These are phyloP conservation scores for Antigone vipio DNA, from an alignment of 2,113 vertebrate genomes.

Conservation along the genomic window DNA sequence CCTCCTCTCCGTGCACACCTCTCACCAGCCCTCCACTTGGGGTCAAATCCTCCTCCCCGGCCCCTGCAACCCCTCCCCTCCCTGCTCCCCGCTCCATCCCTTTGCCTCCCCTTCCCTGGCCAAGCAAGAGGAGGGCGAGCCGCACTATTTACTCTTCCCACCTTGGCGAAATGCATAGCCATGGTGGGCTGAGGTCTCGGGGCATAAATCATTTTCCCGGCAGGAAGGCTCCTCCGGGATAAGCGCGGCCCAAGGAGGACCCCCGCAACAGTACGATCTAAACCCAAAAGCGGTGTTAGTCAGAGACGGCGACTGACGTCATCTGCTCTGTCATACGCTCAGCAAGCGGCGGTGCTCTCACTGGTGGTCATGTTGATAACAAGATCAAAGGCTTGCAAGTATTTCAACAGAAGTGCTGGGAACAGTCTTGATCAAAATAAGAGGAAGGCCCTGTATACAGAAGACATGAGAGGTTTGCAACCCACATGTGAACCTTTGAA, in stretches of 20 bases:
- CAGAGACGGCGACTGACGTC: neutral
- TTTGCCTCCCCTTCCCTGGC: neutral
- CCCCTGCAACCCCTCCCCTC: neutral
- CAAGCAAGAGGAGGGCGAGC: neutral
- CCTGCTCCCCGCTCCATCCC: neutral
- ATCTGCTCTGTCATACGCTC: neutral
- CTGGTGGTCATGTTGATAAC: constrained; percentile 65
- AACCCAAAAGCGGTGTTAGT: neutral
- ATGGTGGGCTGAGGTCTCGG: accelerated
- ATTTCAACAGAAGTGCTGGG: constrained; percentile 58
- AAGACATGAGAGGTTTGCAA: constrained; percentile 65
- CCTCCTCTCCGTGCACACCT: neutral
- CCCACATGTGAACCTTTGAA: constrained; percentile 68
- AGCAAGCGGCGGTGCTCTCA: neutral
- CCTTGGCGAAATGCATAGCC: accelerated
- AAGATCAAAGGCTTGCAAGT: constrained; percentile 60
- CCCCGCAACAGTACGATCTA: accelerated
- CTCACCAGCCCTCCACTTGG: neutral
- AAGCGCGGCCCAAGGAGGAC: neutral
- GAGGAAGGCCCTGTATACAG: constrained; percentile 68
- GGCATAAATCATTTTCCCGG: neutral
- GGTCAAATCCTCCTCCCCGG: neutral
- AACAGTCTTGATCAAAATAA: constrained; percentile 70
- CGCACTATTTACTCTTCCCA: accelerated
- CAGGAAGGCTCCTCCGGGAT: neutral